Conservation (phyloP, 2,888 invertebrate genomes). For the Tinea semifulvella region DNA sequence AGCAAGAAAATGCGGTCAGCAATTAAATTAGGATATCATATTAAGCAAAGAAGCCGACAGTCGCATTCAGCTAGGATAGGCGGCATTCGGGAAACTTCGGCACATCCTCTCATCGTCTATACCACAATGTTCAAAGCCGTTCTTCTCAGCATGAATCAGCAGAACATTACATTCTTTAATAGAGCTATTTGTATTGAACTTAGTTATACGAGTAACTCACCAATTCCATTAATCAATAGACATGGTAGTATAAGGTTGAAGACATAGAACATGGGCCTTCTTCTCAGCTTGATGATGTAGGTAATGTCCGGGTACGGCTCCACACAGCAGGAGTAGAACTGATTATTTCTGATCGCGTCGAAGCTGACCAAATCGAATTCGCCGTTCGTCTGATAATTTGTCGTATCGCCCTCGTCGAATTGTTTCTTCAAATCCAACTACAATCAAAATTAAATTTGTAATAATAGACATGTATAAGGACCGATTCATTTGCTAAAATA, state of each 20-base stretch:
- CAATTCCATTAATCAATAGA: constrained; percentile 84
- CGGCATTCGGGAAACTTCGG: no score
- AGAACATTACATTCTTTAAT: no score
- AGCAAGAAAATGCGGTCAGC: no score
- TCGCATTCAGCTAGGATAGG: no score
- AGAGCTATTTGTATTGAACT: no score
- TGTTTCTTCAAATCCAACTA: constrained; percentile 80
- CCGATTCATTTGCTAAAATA: neutral
- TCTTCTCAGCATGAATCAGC: no score
- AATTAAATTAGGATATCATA: no score
- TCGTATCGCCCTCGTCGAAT: constrained; percentile 83
- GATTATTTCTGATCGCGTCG: constrained; percentile 74
- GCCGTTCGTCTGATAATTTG: constrained; percentile 91
- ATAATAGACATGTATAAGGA: no score
- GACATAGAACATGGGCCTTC: constrained; percentile 85
- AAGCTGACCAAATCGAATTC: constrained; percentile 87
- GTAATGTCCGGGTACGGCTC: constrained; percentile 88
- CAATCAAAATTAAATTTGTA: constrained; percentile 19
- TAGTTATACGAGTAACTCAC: constrained; percentile 65
- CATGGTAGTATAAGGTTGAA: constrained; percentile 88
- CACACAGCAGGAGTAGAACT: constrained; percentile 82
- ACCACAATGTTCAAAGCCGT: no score
- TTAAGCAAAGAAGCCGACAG: no score
- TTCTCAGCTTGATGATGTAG: constrained; percentile 77
- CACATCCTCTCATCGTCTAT: no score